phyloP scores from a whole-genome alignment of 1,140 invertebrate species.

The Ooceraea biroi region DNA sequence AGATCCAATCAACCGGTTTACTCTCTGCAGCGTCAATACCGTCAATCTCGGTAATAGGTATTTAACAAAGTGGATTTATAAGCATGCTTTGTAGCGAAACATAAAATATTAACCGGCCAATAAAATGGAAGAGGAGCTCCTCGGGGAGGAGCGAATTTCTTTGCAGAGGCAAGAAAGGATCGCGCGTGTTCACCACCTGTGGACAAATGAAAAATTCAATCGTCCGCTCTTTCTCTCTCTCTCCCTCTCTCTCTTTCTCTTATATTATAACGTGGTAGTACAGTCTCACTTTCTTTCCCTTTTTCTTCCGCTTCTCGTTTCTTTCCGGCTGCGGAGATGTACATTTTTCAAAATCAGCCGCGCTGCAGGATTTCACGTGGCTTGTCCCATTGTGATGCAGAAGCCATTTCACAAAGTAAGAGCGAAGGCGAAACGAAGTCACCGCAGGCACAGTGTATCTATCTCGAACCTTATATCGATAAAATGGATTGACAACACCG shows the following conservation, averaged over 20 bases:
- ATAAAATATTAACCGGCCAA: slow-evolving; percentile 40
- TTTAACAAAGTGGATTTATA: slow-evolving; percentile 48
- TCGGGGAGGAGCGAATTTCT: slow-evolving; percentile 7
- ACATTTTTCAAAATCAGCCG: slow-evolving; percentile 70
- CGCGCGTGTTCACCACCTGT: neutral
- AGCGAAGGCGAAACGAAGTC: slow-evolving; percentile 57
- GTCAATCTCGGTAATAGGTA: slow-evolving; percentile 37
- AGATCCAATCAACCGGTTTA: neutral
- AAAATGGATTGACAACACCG: slow-evolving; percentile 56
- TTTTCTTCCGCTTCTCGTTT: neutral
- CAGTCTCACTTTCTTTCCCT: slow-evolving; percentile 34
- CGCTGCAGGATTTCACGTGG: slow-evolving; percentile 26
- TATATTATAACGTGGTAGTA: slow-evolving; percentile 75
- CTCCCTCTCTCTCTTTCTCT: slow-evolving; percentile 63
- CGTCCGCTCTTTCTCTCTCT: slow-evolving; percentile 56
- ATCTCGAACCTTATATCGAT: slow-evolving; percentile 56
- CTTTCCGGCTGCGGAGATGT: slow-evolving; percentile 30
- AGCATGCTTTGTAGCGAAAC: slow-evolving; percentile 4
- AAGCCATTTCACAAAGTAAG: slow-evolving; percentile 55
- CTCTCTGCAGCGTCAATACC: neutral
- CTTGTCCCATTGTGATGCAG: slow-evolving; percentile 48
- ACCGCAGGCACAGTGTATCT: slow-evolving; percentile 39
- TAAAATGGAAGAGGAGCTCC: slow-evolving; percentile 1
- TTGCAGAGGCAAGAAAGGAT: neutral
- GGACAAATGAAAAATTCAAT: slow-evolving; percentile 75